These are phyloP conservation scores for Tridacna crocea DNA, from an alignment of 2,888 invertebrate genomes.

Conservation along the genomic window DNA sequence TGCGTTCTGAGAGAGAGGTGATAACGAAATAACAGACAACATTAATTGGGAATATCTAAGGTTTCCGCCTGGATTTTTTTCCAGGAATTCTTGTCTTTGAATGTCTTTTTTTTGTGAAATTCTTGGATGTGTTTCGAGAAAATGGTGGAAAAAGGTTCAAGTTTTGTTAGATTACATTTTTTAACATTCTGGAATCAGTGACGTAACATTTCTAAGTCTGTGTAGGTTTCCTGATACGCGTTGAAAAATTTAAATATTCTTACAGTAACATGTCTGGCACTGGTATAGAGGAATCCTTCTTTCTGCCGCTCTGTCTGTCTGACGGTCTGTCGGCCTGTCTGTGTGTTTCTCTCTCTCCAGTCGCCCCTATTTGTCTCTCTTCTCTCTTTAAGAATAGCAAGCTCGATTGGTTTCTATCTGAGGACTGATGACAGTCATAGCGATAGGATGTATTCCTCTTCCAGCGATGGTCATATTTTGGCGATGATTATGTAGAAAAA, in stretches of 20 bases:
- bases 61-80: not conserved
- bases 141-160: not conserved
- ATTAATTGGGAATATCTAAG: constrained; percentile 18
- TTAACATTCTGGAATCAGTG: not conserved
- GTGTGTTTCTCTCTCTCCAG: too few relatives aligned
- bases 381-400: too few relatives aligned
- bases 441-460: too few relatives aligned
- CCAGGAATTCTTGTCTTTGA: not conserved
- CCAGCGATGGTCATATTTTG: too few relatives aligned
- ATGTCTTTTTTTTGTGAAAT: not conserved
- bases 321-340: too few relatives aligned
- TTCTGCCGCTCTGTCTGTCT: too few relatives aligned
- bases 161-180: not conserved
- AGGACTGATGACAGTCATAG: too few relatives aligned
- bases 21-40: constrained; percentile 7
- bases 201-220: not conserved
- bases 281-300: too few relatives aligned
- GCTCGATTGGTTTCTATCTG: too few relatives aligned
- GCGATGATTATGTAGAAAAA: too few relatives aligned
- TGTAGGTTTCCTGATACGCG: not conserved
- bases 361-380: too few relatives aligned
- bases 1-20: not conserved
- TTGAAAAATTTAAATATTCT: not conserved
- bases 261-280: too few relatives aligned
- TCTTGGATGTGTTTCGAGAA: not conserved